A percentile compares a stretch with the other conserved stretches of the same genome.
These are phyloP conservation scores for Spodoptera picta DNA, from an alignment of 2,888 invertebrate species.

Conservation along the genomic window DNA sequence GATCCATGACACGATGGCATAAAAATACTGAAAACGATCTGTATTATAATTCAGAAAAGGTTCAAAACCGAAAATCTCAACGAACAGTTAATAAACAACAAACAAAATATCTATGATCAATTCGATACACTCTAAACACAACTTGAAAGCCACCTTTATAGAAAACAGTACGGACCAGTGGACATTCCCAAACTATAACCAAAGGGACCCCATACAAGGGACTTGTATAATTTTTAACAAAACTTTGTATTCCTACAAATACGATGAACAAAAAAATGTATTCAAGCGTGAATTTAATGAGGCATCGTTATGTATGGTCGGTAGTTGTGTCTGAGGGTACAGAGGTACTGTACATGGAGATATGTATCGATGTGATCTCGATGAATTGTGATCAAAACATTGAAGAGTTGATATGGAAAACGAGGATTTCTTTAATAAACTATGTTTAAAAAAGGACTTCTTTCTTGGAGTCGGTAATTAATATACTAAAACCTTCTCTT, in stretches of 20 bases:
- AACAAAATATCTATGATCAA: too few relatives aligned
- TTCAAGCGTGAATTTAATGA: constrained; percentile 55
- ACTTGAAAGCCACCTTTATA: constrained; percentile 13
- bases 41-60: too few relatives aligned
- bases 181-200: constrained; percentile 15
- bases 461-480: too few relatives aligned
- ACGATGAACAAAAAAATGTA: constrained; percentile 54
- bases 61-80: too few relatives aligned
- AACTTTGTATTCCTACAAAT: constrained; percentile 25
- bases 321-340: constrained; percentile 16
- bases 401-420: too few relatives aligned
- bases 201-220: not conserved
- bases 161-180: constrained; percentile 2
- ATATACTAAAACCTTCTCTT: too few relatives aligned
- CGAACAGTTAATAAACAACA: too few relatives aligned
- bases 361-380: not conserved
- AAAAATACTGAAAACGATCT: too few relatives aligned
- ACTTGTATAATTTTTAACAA: constrained; percentile 47
- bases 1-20: too few relatives aligned
- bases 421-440: too few relatives aligned
- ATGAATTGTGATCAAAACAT: too few relatives aligned
- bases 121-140: not conserved
- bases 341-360: constrained; percentile 3
- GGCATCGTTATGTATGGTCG: constrained; percentile 28
- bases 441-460: too few relatives aligned